Percentiles rank a stretch among this genome's conserved stretches.
These are phyloP conservation scores for Simalia tracyae DNA, from an alignment of 2,797 vertebrate genomes.

Conservation along the genomic window DNA sequence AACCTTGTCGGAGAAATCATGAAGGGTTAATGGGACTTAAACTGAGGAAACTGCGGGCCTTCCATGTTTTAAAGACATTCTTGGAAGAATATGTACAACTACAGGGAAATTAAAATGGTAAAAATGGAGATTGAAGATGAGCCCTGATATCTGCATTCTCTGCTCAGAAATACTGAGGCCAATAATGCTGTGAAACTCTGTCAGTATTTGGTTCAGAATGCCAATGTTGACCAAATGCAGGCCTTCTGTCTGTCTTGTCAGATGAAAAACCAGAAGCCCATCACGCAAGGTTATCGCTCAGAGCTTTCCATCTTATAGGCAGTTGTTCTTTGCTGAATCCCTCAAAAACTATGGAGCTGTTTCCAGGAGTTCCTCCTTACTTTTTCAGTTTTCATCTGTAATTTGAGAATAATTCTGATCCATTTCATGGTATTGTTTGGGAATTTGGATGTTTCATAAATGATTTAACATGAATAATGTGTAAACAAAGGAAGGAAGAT, in stretches of 20 bases:
- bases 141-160: background rate
- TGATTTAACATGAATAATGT: background rate
- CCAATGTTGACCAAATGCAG: background rate
- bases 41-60: slow-evolving; percentile 10
- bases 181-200: background rate
- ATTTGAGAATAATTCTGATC: background rate
- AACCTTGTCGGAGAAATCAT: background rate
- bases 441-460: background rate
- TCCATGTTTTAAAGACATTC: slow-evolving; percentile 9
- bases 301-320: background rate
- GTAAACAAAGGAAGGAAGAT: background rate
- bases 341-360: background rate
- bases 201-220: background rate
- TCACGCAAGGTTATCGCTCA: background rate
- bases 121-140: background rate
- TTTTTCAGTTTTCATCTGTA: background rate
- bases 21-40: background rate
- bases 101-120: slow-evolving; percentile 17
- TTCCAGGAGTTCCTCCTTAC: background rate
- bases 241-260: background rate
- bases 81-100: background rate
- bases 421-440: background rate
- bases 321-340: background rate
- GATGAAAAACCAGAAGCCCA: background rate
- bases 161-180: background rate